Conservation (phyloP, 2,888 invertebrate species). For the Cephus sareptanus region DNA sequence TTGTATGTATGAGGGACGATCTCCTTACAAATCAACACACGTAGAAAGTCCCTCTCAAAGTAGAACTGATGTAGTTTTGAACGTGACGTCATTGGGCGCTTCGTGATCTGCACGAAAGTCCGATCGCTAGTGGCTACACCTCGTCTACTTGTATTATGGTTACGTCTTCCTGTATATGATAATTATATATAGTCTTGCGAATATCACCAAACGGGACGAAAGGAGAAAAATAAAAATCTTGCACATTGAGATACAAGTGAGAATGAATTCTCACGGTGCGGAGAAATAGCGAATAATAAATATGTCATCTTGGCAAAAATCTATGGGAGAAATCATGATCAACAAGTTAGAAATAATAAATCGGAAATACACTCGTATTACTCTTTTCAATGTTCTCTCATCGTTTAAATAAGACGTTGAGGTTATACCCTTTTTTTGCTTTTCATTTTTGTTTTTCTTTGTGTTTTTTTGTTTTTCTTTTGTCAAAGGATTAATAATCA, state of each 20-base stretch:
- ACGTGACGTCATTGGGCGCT: neutral
- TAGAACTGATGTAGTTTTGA: neutral
- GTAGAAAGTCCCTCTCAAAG: too few species aligned
- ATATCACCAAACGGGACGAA: neutral
- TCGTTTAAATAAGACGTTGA: constrained; percentile 39
- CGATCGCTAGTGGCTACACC: too few species aligned
- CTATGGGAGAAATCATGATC: constrained; percentile 19
- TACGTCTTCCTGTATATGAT: neutral
- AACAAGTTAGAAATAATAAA: constrained; percentile 36
- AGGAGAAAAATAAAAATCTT: neutral
- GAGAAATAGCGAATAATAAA: neutral
- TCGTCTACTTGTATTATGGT: too few species aligned
- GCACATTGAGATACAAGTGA: neutral
- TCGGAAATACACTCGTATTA: constrained; percentile 38
- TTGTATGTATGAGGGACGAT: too few species aligned
- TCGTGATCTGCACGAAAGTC: too few species aligned
- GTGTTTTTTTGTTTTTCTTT: constrained; percentile 28
- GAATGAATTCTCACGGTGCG: neutral
- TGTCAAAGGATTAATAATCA: constrained; percentile 49
- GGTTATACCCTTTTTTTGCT: constrained; percentile 39
- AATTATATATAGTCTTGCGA: neutral
- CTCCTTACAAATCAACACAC: too few species aligned
- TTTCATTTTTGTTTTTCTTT: constrained; percentile 22
- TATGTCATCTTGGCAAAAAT: neutral
- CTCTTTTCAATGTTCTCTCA: constrained; percentile 20